These are phyloP conservation scores for Hydropsyche tenuis DNA, from an alignment of 1,140 invertebrate genomes.

Conservation along the genomic window DNA sequence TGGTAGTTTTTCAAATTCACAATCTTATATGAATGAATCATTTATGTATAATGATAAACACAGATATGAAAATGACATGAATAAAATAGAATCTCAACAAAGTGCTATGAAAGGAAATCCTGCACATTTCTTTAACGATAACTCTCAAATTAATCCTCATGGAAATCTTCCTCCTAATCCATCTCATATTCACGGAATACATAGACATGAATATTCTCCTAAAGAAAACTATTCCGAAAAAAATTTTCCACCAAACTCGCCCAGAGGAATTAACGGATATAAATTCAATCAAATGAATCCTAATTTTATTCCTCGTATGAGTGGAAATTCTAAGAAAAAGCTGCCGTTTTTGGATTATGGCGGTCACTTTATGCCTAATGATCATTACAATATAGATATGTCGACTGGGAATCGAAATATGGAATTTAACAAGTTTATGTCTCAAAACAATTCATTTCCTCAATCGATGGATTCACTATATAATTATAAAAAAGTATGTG, in stretches of 20 bases:
- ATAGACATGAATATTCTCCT: background rate
- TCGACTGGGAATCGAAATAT: constrained; percentile 26
- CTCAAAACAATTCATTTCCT: constrained; percentile 29
- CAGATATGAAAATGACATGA: background rate
- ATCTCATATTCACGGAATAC: background rate
- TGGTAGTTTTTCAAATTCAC: constrained; percentile 30
- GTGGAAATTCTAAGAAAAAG: constrained; percentile 5
- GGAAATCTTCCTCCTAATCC: background rate
- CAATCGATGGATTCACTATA: constrained; percentile 1
- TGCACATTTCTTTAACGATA: constrained; percentile 6
- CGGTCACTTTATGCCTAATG: constrained; percentile 13
- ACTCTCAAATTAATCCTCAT: constrained; percentile 13
- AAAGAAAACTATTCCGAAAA: constrained; percentile 25
- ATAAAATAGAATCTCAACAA: constrained; percentile 9
- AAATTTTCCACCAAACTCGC: constrained; percentile 6
- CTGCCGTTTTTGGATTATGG: background rate
- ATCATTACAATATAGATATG: background rate
- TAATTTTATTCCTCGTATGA: background rate
- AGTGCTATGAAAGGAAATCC: constrained; percentile 9
- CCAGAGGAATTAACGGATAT: constrained; percentile 3
- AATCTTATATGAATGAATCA: constrained; percentile 26
- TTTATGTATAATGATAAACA: constrained; percentile 30
- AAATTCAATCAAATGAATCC: constrained; percentile 22
- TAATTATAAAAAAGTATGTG: constrained; percentile 43
- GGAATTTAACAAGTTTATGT: constrained; percentile 32